These are phyloP conservation scores for Sphaerodactylus townsendi DNA, from an alignment of 2,113 vertebrate species.

Conservation along the genomic window DNA sequence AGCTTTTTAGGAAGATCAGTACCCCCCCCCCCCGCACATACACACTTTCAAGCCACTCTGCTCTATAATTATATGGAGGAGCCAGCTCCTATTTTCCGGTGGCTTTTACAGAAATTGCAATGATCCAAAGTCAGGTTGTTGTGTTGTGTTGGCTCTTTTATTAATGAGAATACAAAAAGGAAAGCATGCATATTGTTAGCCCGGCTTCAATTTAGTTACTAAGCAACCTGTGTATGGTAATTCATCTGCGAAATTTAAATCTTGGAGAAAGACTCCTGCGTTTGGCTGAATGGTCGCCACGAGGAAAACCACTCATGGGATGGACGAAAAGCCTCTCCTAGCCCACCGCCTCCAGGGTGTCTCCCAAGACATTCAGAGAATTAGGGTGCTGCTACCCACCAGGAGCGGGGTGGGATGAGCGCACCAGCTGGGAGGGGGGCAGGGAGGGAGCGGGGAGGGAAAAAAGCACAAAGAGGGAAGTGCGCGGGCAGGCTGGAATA, in stretches of 20 bases:
- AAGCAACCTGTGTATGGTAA: slow-evolving; percentile 95
- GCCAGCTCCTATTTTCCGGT: slow-evolving; percentile 77
- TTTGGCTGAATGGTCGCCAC: slow-evolving; percentile 85
- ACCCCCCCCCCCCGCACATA: too few relatives aligned
- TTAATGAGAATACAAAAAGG: slow-evolving; percentile 85
- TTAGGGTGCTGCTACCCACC: too few relatives aligned
- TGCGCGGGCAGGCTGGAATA: too few relatives aligned
- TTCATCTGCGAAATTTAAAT: slow-evolving; percentile 99
- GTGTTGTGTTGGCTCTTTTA: slow-evolving; percentile 87
- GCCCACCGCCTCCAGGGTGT: background rate
- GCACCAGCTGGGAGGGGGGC: too few relatives aligned
- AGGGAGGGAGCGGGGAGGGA: too few relatives aligned
- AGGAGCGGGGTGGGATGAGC: too few relatives aligned
- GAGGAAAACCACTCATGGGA: slow-evolving; percentile 78
- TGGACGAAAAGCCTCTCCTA: too few relatives aligned
- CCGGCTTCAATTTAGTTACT: slow-evolving; percentile 96
- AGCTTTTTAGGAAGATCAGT: slow-evolving; percentile 74
- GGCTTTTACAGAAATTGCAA: slow-evolving; percentile 79
- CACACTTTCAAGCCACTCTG: slow-evolving; percentile 77
- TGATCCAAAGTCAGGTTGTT: slow-evolving; percentile 84
- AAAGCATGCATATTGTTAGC: slow-evolving; percentile 90
- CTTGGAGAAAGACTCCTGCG: slow-evolving; percentile 83
- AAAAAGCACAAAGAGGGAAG: too few relatives aligned
- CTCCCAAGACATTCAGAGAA: too few relatives aligned
- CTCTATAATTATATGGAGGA: slow-evolving; percentile 81